phyloP scores from a whole-genome alignment of 92 coral and sea anemone species.

The Paramuricea clavata region DNA sequence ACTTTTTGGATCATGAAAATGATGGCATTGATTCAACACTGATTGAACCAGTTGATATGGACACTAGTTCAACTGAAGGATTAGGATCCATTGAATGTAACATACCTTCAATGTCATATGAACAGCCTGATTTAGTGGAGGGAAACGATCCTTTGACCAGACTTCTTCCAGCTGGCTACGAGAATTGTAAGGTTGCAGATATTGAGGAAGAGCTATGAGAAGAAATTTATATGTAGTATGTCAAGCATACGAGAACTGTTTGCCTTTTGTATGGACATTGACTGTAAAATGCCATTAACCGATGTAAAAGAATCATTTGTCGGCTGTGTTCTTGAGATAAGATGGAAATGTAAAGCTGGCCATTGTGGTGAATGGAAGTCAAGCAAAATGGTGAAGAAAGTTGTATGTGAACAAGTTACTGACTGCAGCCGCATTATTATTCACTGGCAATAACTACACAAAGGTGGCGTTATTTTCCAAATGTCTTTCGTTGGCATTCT shows the following conservation, averaged over 20 bases:
- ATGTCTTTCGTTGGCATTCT: constrained; percentile 17
- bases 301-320: constrained; percentile 49
- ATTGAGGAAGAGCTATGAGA: constrained; percentile 12
- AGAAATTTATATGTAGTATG: constrained; percentile 37
- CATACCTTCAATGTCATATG: too few relatives aligned
- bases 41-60: too few relatives aligned
- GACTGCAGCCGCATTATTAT: constrained; percentile 43
- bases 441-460: constrained; percentile 53
- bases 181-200: too few relatives aligned
- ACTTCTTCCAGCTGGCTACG: too few relatives aligned
- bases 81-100: too few relatives aligned
- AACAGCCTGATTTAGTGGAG: too few relatives aligned
- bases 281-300: constrained; percentile 50
- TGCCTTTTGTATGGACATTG: constrained; percentile 45
- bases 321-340: constrained; percentile 50
- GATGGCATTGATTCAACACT: too few relatives aligned
- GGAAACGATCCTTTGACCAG: too few relatives aligned
- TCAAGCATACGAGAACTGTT: constrained; percentile 42
- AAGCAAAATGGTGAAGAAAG: constrained; percentile 33
- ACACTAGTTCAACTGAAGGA: too few relatives aligned
- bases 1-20: too few relatives aligned
- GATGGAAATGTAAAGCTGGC: constrained; percentile 35
- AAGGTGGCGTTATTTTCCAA: constrained; percentile 43
- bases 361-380: constrained; percentile 50
- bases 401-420: constrained; percentile 54